A percentile compares a stretch with the other conserved stretches of the same genome.
phyloP scores from a whole-genome alignment of 2,888 invertebrate genomes.

The Pristionchus arcanus region DNA sequence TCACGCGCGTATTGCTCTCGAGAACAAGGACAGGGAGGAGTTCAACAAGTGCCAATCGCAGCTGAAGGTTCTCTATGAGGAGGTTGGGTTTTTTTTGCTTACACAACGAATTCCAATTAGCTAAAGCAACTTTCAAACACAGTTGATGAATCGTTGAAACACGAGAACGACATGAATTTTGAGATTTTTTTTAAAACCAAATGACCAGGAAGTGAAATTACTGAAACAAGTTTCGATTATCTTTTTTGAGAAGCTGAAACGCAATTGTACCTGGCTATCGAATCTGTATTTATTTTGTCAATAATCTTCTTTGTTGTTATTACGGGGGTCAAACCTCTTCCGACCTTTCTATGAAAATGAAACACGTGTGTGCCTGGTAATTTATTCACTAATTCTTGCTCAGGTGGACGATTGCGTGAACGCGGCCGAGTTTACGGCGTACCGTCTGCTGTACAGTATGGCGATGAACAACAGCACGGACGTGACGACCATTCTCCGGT shows the following conservation, averaged over 20 bases:
- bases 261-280: background rate
- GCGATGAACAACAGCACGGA: slow-evolving; percentile 99
- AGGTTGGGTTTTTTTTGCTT: slow-evolving; percentile 59
- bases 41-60: slow-evolving; percentile 98
- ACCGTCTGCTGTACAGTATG: slow-evolving; percentile 95
- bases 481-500: slow-evolving; percentile 89
- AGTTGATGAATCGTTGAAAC: no score
- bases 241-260: background rate
- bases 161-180: background rate
- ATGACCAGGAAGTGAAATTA: background rate
- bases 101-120: no score
- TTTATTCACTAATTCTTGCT: background rate
- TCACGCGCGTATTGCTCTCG: slow-evolving; percentile 96
- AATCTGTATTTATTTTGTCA: background rate
- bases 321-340: background rate
- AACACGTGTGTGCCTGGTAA: background rate
- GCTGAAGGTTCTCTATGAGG: slow-evolving; percentile 91
- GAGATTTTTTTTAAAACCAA: background rate
- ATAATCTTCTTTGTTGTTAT: no score
- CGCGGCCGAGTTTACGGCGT: slow-evolving; percentile 94
- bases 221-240: no score
- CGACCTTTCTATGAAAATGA: background rate
- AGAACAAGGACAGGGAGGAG: slow-evolving; percentile 97
- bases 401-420: slow-evolving; percentile 81
- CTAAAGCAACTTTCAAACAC: no score